A percentile compares a stretch with the other conserved stretches of the same genome.
Evolutionary conservation across 1,140 invertebrate genomes (phyloP).

Genomic region (Sarcophaga peregrina): DNA sequence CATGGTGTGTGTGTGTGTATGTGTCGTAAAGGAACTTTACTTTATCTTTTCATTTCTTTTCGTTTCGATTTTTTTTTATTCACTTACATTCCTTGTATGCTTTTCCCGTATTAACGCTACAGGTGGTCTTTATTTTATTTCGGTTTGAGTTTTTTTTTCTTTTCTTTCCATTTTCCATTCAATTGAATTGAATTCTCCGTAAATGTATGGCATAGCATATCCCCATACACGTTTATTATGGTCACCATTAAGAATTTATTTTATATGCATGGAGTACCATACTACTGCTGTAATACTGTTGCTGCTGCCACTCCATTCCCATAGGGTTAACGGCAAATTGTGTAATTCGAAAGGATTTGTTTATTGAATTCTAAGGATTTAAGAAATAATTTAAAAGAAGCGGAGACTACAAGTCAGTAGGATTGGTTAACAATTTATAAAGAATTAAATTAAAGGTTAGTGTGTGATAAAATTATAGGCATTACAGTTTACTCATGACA

Average conservation of each 20-base stretch:
- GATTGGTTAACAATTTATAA: no score
- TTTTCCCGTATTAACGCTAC: slow-evolving; percentile 3
- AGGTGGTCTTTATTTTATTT: slow-evolving; percentile 8
- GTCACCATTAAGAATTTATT: no score
- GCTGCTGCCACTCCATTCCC: background rate
- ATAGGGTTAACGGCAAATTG: slow-evolving; percentile 17
- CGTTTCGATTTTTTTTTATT: no score
- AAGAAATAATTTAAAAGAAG: background rate
- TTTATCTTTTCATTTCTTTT: no score
- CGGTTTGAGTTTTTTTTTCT: background rate
- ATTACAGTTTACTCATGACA: no score
- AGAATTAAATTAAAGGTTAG: no score
- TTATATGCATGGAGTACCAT: no score
- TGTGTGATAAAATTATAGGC: no score
- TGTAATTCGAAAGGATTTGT: slow-evolving; percentile 2
- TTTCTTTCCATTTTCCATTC: background rate
- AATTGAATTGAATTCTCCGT: background rate
- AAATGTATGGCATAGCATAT: background rate
- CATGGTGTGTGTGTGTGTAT: background rate
- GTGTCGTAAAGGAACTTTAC: no score
- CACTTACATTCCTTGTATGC: no score
- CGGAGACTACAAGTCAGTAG: no score
- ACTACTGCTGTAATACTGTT: no score
- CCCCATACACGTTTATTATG: background rate
- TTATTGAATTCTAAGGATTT: slow-evolving; percentile 2